Evolutionary conservation across 1,140 invertebrate genomes (phyloP).

Genomic region (Drosophila fuyamai): DNA sequence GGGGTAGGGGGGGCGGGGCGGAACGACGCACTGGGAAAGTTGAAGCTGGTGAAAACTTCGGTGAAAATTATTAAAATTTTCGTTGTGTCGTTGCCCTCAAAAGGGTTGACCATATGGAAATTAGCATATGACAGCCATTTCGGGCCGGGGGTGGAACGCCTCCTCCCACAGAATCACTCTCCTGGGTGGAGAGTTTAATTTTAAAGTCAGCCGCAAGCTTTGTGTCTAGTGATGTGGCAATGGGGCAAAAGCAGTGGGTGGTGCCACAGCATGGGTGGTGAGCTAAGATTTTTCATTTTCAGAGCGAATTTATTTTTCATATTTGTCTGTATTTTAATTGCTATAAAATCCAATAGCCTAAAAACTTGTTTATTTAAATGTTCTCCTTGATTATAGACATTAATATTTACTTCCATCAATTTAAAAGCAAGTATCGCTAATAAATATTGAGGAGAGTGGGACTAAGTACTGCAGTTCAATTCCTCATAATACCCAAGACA

Average conservation of each 20-base stretch:
- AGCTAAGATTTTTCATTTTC: conserved; percentile 76
- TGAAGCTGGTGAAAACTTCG: conserved; percentile 69
- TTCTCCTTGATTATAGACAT: too few species aligned
- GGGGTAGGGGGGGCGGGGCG: background rate
- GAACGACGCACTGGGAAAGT: conserved; percentile 34
- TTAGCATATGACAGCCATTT: conserved; percentile 79
- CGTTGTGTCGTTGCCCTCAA: conserved; percentile 62
- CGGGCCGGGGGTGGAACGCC: conserved; percentile 3
- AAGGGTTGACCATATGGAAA: conserved; percentile 83
- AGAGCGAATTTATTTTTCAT: conserved; percentile 38
- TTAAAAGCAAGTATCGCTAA: too few species aligned
- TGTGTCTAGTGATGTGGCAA: conserved; percentile 62
- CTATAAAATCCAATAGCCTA: too few species aligned
- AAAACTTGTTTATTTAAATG: too few species aligned
- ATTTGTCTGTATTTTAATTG: background rate
- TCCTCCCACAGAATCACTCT: background rate
- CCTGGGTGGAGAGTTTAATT: conserved; percentile 44
- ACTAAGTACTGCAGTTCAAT: too few species aligned
- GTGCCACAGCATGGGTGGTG: conserved; percentile 39
- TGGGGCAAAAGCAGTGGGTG: conserved; percentile 37
- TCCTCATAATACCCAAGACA: too few species aligned
- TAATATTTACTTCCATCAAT: too few species aligned
- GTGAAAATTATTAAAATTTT: conserved; percentile 81
- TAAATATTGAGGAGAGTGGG: too few species aligned
- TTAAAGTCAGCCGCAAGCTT: conserved; percentile 58